Base-by-base conservation (phyloP, 2,888 invertebrate species). In the Seira ritae region DNA sequence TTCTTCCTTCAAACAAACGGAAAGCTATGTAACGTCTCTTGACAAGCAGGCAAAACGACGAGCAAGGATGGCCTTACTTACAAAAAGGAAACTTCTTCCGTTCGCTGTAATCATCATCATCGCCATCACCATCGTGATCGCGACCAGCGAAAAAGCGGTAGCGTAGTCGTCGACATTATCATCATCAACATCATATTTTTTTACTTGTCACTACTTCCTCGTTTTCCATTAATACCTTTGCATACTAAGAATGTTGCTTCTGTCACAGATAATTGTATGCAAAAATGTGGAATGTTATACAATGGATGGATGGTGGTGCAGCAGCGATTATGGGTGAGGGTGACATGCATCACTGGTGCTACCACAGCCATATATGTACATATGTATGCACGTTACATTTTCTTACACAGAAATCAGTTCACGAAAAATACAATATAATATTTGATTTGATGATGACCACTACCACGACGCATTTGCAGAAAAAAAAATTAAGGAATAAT, bases 1-100 rank as follows among this genome's bases (percentile, higher is more conserved):
- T 55, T 55, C 55, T 31, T 31, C 31, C 3, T 4, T n/a, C 2
- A 8, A 31, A 31, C 31, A 8, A 31, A 55, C 55, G 55, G 31
- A 31, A 31, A 31, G 55, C 17, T 55, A 15, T 15, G 55, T 55
- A 8, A 55, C 55, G 55, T 55, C 55, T 55, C 12, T 55, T 31
- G 55, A 55, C 55, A 55, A 31, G 31, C 31, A 4, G 31, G 31
- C 31, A 31, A 31, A 31, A 31, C 31, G 31, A 31, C 31, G 31
- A 17, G 55, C 55, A 55, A 55, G 55, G 55, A 73, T 80, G 80
- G 74, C 75, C 75, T 80, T 80, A 31, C 31, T 81, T 81, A 76
- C 81, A 81, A 71, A 75, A 71, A 76, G 81, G 60, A 81, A 81
- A 81, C 70, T 76, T 76, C 71, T 66, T 81, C 75, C 62, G 55